Evolutionary conservation across 2,113 vertebrate genomes (phyloP).

Genomic region (Brachirus orientalis): DNA sequence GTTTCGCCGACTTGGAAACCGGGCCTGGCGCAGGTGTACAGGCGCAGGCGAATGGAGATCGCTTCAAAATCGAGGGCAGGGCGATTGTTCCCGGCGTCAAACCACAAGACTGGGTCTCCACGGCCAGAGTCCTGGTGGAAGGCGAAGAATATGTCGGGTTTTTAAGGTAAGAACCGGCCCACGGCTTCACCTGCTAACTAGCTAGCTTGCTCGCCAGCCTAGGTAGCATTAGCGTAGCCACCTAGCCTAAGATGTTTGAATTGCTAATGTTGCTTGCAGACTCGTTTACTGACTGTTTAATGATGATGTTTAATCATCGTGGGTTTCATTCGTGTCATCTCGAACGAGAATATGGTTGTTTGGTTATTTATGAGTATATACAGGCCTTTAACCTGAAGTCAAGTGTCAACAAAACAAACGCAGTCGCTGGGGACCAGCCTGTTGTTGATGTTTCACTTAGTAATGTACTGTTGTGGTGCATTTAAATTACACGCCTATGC

Average conservation of each 20-base stretch:
- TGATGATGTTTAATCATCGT: no score
- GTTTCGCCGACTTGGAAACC: conserved; percentile 72
- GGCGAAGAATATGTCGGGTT: conserved; percentile 95
- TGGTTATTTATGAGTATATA: no score
- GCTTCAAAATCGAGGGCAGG: conserved; percentile 94
- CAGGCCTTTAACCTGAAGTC: no score
- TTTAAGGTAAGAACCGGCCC: conserved; percentile 82
- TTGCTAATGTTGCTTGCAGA: not conserved
- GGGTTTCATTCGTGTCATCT: no score
- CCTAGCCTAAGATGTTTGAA: not conserved
- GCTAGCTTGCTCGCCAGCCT: conserved; percentile 19
- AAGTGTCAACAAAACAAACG: no score
- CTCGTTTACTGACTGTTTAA: not conserved
- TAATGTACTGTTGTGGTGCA: no score
- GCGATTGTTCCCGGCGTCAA: conserved; percentile 91
- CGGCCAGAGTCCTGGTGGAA: conserved; percentile 90
- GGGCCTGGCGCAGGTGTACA: conserved; percentile 75
- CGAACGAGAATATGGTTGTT: no score
- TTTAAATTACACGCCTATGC: no score
- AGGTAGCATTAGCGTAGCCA: not conserved
- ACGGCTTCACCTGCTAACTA: not conserved
- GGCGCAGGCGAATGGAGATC: conserved; percentile 81
- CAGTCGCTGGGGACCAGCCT: no score
- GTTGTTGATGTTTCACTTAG: no score
- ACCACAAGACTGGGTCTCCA: conserved; percentile 93